Percentiles rank a stretch among this genome's conserved stretches.
Conservation (phyloP, 2,113 vertebrate genomes). For the Bufo gargarizans region DNA sequence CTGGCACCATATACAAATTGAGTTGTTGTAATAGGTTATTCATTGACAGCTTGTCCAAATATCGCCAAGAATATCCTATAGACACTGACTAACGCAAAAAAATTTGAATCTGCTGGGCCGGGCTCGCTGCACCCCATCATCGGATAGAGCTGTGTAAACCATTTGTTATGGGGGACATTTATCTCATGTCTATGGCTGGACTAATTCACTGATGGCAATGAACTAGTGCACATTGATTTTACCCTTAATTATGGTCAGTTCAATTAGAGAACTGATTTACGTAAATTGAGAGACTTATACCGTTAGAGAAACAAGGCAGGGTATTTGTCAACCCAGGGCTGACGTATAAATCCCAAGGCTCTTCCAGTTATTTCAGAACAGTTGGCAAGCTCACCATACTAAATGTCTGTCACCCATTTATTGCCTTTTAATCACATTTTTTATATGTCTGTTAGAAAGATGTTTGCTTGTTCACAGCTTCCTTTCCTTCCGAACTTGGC, state of each 20-base stretch:
- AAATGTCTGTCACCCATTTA: neutral
- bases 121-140: neutral
- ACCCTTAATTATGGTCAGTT: neutral
- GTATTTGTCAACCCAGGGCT: neutral
- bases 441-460: slow-evolving; percentile 23
- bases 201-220: neutral
- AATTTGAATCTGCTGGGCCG: neutral
- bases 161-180: neutral
- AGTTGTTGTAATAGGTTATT: too few species aligned
- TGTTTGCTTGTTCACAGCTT: slow-evolving; percentile 51
- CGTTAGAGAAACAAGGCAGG: neutral
- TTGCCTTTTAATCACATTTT: slow-evolving; percentile 41
- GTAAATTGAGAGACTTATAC: neutral
- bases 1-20: too few species aligned
- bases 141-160: neutral
- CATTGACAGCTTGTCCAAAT: too few species aligned
- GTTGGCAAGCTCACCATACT: neutral
- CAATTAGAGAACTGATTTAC: neutral
- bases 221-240: neutral
- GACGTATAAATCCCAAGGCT: neutral
- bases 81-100: neutral
- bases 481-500: slow-evolving; percentile 54
- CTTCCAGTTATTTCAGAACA: neutral
- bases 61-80: too few species aligned
- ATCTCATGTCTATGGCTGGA: neutral